These are phyloP conservation scores for Mantis religiosa DNA, from an alignment of 2,888 invertebrate species.

Conservation along the genomic window DNA sequence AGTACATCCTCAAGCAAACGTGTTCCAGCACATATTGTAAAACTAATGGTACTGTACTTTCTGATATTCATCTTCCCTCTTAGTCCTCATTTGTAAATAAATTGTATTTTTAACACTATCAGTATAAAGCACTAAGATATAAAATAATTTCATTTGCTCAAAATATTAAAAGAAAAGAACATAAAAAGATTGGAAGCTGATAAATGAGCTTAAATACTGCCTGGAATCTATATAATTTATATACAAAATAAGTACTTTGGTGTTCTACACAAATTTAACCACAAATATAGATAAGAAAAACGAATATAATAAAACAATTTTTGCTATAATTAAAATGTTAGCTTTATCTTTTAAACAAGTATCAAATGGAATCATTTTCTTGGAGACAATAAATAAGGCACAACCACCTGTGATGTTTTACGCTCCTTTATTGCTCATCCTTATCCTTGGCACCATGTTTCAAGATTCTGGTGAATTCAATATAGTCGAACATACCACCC, in stretches of 20 bases:
- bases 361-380: not conserved
- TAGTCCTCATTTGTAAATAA: no score
- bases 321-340: not conserved
- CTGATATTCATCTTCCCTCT: no score
- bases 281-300: not conserved
- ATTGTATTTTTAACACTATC: no score
- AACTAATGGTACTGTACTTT: no score
- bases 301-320: not conserved
- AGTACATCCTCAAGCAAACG: no score
- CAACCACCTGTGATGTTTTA: not conserved
- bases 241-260: not conserved
- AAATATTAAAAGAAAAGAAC: not conserved
- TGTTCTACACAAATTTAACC: not conserved
- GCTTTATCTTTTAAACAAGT: not conserved
- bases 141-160: not conserved
- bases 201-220: not conserved
- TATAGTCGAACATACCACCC: conserved; percentile 90
- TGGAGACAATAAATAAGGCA: conserved; percentile 12
- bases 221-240: not conserved
- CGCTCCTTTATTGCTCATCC: conserved; percentile 71
- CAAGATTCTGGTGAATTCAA: conserved; percentile 96
- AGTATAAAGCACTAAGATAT: not conserved
- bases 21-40: no score
- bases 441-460: conserved; percentile 99
- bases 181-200: no score